Evolutionary conservation across 2,113 vertebrate genomes (phyloP).

Genomic region (western clawed frog (Xenopus tropicalis)): DNA sequence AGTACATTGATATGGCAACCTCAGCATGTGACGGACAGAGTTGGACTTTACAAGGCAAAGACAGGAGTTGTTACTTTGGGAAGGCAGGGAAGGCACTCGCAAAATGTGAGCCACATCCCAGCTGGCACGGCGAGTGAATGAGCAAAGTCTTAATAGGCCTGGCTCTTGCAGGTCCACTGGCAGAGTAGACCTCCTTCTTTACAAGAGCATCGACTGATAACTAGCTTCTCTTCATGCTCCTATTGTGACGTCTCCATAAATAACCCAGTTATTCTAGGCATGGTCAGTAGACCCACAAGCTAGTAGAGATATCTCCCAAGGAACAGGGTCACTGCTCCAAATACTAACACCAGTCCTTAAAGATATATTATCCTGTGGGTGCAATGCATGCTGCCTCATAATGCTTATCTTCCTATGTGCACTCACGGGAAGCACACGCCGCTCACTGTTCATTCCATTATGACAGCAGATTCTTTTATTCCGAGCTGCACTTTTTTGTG

Average conservation of each 20-base stretch:
- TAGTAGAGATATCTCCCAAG: background rate
- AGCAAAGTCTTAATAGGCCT: background rate
- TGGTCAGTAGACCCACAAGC: background rate
- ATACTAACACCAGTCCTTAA: constrained; percentile 1
- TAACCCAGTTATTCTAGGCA: background rate
- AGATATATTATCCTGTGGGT: background rate
- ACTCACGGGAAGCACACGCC: background rate
- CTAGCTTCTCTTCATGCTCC: background rate
- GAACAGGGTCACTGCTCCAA: background rate
- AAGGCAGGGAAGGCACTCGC: constrained; percentile 66
- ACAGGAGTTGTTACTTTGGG: constrained; percentile 59
- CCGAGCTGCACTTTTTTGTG: constrained; percentile 28
- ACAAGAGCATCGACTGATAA: background rate
- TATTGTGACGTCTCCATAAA: background rate
- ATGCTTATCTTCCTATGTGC: background rate
- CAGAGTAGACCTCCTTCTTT: constrained; percentile 34
- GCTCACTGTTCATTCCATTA: background rate
- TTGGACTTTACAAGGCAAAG: constrained; percentile 61
- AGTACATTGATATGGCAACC: constrained; percentile 36
- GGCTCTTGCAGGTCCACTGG: constrained; percentile 55
- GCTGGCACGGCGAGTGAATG: constrained; percentile 21
- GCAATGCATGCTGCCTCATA: constrained; percentile 8
- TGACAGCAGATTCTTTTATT: constrained; percentile 4
- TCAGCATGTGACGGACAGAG: constrained; percentile 20
- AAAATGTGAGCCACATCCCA: constrained; percentile 53